phyloP scores from a whole-genome alignment of 2,888 invertebrate species.

The Bembecia ichneumoniformis region DNA sequence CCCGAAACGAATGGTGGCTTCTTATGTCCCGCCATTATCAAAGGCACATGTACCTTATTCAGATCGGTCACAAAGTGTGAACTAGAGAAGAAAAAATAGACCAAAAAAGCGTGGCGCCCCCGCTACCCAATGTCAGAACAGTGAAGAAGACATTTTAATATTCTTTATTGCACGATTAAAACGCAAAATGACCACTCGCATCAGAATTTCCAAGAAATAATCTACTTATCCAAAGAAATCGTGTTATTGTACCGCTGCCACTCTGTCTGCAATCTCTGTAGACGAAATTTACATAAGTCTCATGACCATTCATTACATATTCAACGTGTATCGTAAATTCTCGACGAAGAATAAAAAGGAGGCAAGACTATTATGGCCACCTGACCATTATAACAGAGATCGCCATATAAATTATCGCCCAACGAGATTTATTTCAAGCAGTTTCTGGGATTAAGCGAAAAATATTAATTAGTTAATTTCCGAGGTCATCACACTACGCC shows the following conservation, averaged over 20 bases:
- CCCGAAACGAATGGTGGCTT: too few relatives aligned
- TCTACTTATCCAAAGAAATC: not conserved
- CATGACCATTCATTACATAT: slow-evolving; percentile 40
- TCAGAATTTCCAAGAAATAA: not conserved
- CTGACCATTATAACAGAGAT: slow-evolving; percentile 38
- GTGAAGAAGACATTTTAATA: not conserved
- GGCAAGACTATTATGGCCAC: slow-evolving; percentile 33
- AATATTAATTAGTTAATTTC: slow-evolving; percentile 47
- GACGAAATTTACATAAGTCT: slow-evolving; percentile 44
- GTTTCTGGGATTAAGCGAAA: slow-evolving; percentile 38
- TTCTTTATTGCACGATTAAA: not conserved
- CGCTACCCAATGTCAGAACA: too few relatives aligned
- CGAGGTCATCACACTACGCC: slow-evolving; percentile 33
- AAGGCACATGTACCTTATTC: too few relatives aligned
- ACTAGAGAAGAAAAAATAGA: too few relatives aligned
- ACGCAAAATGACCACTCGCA: not conserved
- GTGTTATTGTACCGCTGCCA: slow-evolving; percentile 36
- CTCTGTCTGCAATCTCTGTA: slow-evolving; percentile 49
- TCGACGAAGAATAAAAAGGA: slow-evolving; percentile 42
- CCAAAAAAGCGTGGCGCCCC: too few relatives aligned
- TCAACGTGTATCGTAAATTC: slow-evolving; percentile 46
- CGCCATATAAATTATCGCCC: slow-evolving; percentile 34
- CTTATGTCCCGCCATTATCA: too few relatives aligned
- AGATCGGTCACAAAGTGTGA: too few relatives aligned
- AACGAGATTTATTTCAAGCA: slow-evolving; percentile 46